phyloP scores from a whole-genome alignment of 1,140 invertebrate genomes.

The Manduca sexta region DNA sequence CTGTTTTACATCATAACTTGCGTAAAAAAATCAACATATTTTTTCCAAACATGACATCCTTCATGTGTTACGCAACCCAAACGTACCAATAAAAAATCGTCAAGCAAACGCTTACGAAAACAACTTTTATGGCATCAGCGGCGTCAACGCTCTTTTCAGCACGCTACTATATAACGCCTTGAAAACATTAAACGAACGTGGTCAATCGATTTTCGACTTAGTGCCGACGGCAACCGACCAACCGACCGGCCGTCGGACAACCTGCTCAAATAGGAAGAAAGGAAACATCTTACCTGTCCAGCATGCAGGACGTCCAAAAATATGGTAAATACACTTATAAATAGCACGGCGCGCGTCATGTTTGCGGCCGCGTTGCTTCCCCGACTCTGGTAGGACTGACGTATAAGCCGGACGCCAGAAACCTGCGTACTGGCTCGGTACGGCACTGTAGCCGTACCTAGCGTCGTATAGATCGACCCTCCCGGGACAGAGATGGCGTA shows the following conservation, averaged over 20 bases:
- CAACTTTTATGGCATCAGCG: slow-evolving; percentile 55
- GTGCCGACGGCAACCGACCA: slow-evolving; percentile 30
- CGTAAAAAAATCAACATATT: no score
- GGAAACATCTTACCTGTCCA: slow-evolving; percentile 54
- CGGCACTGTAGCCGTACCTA: slow-evolving; percentile 65
- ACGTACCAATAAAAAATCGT: slow-evolving; percentile 19
- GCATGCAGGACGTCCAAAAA: slow-evolving; percentile 66
- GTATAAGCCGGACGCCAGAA: slow-evolving; percentile 55
- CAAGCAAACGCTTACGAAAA: slow-evolving; percentile 25
- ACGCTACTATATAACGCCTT: slow-evolving; percentile 49
- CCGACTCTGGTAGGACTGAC: slow-evolving; percentile 41
- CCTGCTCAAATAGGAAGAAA: no score
- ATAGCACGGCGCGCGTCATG: slow-evolving; percentile 68
- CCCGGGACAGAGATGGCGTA: slow-evolving; percentile 44
- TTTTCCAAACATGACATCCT: no score
- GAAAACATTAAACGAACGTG: slow-evolving; percentile 54
- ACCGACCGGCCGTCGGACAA: no score
- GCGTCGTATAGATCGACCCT: slow-evolving; percentile 68
- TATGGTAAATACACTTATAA: slow-evolving; percentile 70
- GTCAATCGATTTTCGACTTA: slow-evolving; percentile 66
- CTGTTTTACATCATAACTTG: no score
- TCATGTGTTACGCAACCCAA: slow-evolving; percentile 38
- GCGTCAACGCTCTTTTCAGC: slow-evolving; percentile 43
- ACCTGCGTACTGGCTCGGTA: slow-evolving; percentile 59
- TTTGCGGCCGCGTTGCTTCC: slow-evolving; percentile 59